These are phyloP conservation scores for Pachycephus smyrnensis DNA, from an alignment of 2,888 invertebrate species.

Conservation along the genomic window DNA sequence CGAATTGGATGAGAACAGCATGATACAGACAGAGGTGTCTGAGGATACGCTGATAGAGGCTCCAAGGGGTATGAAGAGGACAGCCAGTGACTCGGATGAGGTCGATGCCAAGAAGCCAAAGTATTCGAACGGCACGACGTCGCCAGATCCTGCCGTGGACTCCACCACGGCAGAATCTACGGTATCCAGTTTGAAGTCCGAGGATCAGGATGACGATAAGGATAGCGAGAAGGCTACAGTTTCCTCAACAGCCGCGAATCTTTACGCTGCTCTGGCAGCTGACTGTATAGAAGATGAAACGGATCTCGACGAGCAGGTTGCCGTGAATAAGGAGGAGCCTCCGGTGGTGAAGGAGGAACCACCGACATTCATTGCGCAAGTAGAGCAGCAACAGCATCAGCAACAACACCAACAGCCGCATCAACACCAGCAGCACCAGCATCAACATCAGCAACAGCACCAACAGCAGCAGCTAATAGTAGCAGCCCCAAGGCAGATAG, in stretches of 20 bases:
- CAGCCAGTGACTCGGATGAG: slow-evolving; percentile 65
- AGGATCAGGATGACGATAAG: slow-evolving; percentile 68
- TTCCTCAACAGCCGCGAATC: slow-evolving; percentile 86
- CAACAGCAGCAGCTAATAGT: slow-evolving; percentile 58
- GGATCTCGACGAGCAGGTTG: slow-evolving; percentile 68
- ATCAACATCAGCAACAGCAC: slow-evolving; percentile 61
- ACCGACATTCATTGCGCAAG: slow-evolving; percentile 21
- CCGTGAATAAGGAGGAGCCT: slow-evolving; percentile 41
- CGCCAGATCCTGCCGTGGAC: slow-evolving; percentile 60
- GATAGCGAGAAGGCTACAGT: slow-evolving; percentile 72
- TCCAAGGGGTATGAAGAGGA: slow-evolving; percentile 62
- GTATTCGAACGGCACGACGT: slow-evolving; percentile 63
- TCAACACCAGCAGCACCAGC: slow-evolving; percentile 54
- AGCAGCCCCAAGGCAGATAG: slow-evolving; percentile 69
- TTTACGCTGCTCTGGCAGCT: slow-evolving; percentile 87
- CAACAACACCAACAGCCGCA: slow-evolving; percentile 65
- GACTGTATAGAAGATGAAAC: slow-evolving; percentile 85
- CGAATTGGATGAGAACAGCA: slow-evolving; percentile 47
- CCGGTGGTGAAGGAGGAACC: slow-evolving; percentile 45
- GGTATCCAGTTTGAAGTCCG: slow-evolving; percentile 67
- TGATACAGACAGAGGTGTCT: slow-evolving; percentile 54
- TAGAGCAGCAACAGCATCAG: slow-evolving; percentile 52
- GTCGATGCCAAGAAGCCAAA: slow-evolving; percentile 67
- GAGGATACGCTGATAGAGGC: slow-evolving; percentile 60
- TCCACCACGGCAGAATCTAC: slow-evolving; percentile 67